Conservation (phyloP, 2,797 vertebrate species). For the Oreochromis mossambicus region DNA sequence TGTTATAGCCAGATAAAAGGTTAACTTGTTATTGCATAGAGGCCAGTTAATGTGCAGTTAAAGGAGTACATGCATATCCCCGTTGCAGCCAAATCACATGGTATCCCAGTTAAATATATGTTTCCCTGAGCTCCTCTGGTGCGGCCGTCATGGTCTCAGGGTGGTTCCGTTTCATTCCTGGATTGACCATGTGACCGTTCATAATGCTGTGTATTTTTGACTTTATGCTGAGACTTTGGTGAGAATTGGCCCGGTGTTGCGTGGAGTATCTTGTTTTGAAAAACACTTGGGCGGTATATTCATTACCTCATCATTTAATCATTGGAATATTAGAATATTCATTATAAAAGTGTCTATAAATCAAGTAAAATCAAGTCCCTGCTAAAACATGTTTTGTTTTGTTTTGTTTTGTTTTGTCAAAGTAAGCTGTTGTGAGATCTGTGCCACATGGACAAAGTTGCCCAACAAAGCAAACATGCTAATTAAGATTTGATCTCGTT, state of each 20-base stretch:
- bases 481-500: conserved; percentile 59
- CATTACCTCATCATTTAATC: neutral
- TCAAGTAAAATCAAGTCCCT: neutral
- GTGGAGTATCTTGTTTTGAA: neutral
- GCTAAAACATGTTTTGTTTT: neutral
- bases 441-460: conserved; percentile 53
- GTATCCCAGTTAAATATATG: conserved; percentile 72
- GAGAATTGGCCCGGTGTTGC: conserved; percentile 44
- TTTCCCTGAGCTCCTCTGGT: conserved; percentile 61
- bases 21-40: conserved; percentile 76
- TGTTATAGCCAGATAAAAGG: conserved; percentile 76
- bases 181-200: conserved; percentile 67
- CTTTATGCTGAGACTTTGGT: conserved; percentile 41
- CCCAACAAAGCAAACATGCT: conserved; percentile 57
- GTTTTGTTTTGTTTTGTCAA: neutral
- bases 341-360: neutral
- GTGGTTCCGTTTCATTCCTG: conserved; percentile 72
- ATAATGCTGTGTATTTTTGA: conserved; percentile 70
- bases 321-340: neutral
- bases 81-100: conserved; percentile 71
- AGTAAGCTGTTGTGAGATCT: conserved; percentile 13
- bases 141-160: conserved; percentile 65
- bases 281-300: neutral
- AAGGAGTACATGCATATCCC: conserved; percentile 68
- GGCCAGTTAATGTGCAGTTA: conserved; percentile 76